Percentiles rank a stretch among this genome's conserved stretches.
Evolutionary conservation across 2,888 invertebrate genomes (phyloP).

Genomic region (Vanessa cardui): DNA sequence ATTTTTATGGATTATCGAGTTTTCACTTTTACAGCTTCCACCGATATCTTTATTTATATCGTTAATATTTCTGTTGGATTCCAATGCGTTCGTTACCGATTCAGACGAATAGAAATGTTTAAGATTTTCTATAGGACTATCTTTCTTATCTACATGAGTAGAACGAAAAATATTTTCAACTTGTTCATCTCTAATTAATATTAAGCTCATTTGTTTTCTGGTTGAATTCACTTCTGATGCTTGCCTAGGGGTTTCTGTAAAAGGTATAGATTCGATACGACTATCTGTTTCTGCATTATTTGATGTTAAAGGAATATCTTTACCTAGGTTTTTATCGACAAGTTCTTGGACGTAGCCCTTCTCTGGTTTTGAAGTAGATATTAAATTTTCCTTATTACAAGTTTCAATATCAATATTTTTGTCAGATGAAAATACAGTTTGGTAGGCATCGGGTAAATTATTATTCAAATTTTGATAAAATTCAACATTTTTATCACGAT

Average conservation of each 20-base stretch:
- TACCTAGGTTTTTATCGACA: background rate
- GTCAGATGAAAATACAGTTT: too few relatives aligned
- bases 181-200: background rate
- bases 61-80: background rate
- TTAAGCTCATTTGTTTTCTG: background rate
- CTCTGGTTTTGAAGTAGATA: too few relatives aligned
- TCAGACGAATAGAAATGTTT: background rate
- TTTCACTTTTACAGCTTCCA: background rate
- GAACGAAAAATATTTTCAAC: background rate
- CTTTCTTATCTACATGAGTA: background rate
- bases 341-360: too few relatives aligned
- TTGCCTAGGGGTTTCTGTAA: background rate
- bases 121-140: background rate
- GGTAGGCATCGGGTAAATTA: too few relatives aligned
- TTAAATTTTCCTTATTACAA: too few relatives aligned
- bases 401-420: too few relatives aligned
- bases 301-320: background rate
- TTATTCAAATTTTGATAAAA: too few relatives aligned
- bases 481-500: too few relatives aligned
- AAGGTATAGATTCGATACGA: background rate
- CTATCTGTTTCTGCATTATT: background rate
- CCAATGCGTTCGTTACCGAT: background rate
- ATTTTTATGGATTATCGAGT: background rate
- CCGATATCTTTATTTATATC: background rate
- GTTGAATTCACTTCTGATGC: background rate